Conservation (phyloP, 2,113 vertebrate species). For the Egretta garzetta region DNA sequence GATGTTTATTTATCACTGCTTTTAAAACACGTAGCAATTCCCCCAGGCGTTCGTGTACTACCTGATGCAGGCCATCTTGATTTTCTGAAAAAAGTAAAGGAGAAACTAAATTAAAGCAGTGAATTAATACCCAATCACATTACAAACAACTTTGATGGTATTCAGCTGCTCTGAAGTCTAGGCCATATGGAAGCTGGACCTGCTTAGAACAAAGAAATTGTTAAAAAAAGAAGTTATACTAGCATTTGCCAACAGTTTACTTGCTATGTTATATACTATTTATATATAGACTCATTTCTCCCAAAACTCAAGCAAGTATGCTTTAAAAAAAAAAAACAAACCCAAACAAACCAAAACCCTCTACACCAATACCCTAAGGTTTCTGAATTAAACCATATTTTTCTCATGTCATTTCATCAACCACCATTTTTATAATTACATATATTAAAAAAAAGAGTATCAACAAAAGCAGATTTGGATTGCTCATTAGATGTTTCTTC, state of each 20-base stretch:
- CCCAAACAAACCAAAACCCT: neutral
- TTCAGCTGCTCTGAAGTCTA: neutral
- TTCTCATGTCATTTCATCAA: neutral
- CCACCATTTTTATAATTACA: neutral
- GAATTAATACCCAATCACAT: neutral
- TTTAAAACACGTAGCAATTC: constrained; percentile 91
- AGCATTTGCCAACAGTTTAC: neutral
- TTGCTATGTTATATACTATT: neutral
- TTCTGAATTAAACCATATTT: neutral
- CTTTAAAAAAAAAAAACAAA: neutral
- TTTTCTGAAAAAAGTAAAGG: constrained; percentile 76
- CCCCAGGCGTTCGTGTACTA: constrained; percentile 90
- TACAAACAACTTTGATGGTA: neutral
- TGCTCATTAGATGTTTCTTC: neutral
- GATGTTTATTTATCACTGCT: constrained; percentile 89
- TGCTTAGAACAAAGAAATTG: neutral
- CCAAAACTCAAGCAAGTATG: neutral
- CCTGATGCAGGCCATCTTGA: constrained; percentile 87
- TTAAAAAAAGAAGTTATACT: neutral
- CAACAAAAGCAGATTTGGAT: neutral
- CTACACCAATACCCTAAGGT: neutral
- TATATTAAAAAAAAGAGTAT: neutral
- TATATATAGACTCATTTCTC: neutral
- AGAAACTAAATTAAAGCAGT: neutral
- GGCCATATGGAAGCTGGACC: neutral